Evolutionary conservation across 2,888 invertebrate genomes (phyloP), one percentile per base, ranked within the genome.

Genomic region (Acanthacorydalis orientalis): DNA sequence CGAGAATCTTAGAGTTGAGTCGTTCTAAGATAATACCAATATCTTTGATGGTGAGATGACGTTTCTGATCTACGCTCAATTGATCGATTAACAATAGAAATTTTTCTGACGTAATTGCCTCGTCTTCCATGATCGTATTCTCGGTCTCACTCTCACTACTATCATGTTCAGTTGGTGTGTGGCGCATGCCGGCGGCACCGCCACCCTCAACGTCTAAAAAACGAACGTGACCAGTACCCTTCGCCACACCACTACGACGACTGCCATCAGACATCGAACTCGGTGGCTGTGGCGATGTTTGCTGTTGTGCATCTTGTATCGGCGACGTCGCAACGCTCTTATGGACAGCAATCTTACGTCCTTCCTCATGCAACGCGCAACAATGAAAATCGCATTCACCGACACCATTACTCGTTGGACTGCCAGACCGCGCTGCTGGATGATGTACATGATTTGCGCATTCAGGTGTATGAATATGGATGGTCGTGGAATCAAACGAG

Each of bases 351-450:
- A 91, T 90, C 62, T 87, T 81, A 51, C 90, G 78, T 8, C 90
- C 89, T 65, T 89, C 91, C 67, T 91, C 90, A 75, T 92, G 92
- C 58, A 92, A 72, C 53, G 91, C 87, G 70, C 91, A 91, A 68
- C 92, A 92, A 68, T 92, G 92, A 69, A 92, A 92, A 72, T 92
- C 92, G 72, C 92, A 92, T 68, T 91, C 89, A 55, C 71, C 63
- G 60, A 71, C 63, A 54, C 62, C 57, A 60, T 77, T 70, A 60
- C 75, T 67, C 65, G 68, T 68, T 57, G 73, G 80, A 58, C 78
- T 75, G 47, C 80, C 80, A 53, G 78, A 75, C 41, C 79, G 72
- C 54, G 73, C 74, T 59, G 80, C 78, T 64, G 65, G 64, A 57
- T 78, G 79, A 66, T 82, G 85, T 57, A 72, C 74, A 64, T 74